Evolutionary conservation across 2,888 invertebrate genomes (phyloP), one percentile per base, ranked within the genome.

Genomic region (Thecocarcelia acutangulata): DNA sequence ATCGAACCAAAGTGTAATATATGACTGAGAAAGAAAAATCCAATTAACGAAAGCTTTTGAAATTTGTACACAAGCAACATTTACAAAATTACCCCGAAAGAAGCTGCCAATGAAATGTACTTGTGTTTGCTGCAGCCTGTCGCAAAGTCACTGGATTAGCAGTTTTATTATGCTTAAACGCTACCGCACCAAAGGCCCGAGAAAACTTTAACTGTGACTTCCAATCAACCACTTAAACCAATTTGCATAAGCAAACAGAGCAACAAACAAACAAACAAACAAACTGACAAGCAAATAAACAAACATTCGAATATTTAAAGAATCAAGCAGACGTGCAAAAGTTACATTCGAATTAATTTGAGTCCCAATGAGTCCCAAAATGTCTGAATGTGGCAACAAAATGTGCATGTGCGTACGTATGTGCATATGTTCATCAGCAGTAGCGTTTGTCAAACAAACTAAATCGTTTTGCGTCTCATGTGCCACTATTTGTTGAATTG

Each of bases 191-290:
- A 59, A 40, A 24, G 59, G 48, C 37, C 48, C 56, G 54, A 54
- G 37, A 59, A 28, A 61, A 52, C 12, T 52, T 61, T 63, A 17
- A 50, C 58, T 52, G 15, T 3, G 19, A 64, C 59, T 48, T 37
- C 54, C 68, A 61, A 69, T 58, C 72, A 64, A 44, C 52, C 48
- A 63, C 66, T 61, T 64, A 44, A 69, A 68, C 46, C 75, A 68
- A 89, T 89, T 89, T 89, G 87, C 89, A 89, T 89, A 89, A 85
- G 78, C 77, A 85, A 86, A 86, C 85, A 85, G 50, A 50, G 54
- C 52, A 46, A 42, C 72, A 76, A 21, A 58, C 40, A 46, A 42
- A 50, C 56, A 52, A 58, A 37, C 52, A 66, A 13, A 54, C 42
- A 40, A 28, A 40, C 58, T 52, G 44, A 33, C 33, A 72, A n/a